Conservation (phyloP, 2,113 vertebrate genomes). For the Grus americana region DNA sequence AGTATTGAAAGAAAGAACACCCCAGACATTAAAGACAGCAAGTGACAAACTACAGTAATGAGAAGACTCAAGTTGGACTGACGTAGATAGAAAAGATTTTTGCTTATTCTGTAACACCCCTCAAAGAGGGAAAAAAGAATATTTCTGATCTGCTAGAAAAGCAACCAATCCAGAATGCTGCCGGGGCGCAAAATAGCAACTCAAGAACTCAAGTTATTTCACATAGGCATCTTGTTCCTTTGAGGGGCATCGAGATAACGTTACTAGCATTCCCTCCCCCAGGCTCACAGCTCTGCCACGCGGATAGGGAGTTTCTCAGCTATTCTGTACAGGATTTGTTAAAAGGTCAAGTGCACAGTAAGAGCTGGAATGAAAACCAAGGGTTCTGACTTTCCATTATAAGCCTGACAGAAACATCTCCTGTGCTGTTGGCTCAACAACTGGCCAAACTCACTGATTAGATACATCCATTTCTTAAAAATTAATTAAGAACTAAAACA, state of each 20-base stretch:
- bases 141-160: background rate
- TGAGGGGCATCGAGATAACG: background rate
- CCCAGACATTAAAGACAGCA: background rate
- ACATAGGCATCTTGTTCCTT: background rate
- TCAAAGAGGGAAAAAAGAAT: background rate
- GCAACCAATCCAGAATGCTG: background rate
- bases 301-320: background rate
- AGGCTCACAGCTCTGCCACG: background rate
- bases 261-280: background rate
- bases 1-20: background rate
- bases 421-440: background rate
- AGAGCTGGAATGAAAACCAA: background rate
- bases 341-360: constrained; percentile 30
- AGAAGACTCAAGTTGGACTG: background rate
- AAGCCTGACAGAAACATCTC: background rate
- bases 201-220: background rate
- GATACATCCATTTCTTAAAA: background rate
- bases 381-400: background rate
- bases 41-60: background rate
- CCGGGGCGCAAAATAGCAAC: background rate
- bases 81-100: background rate
- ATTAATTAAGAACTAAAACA: constrained; percentile 28
- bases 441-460: constrained; percentile 20
- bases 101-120: background rate
- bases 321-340: background rate